These are phyloP conservation scores for Mustela nigripes DNA, from an alignment of 2,113 vertebrate species.

Conservation along the genomic window DNA sequence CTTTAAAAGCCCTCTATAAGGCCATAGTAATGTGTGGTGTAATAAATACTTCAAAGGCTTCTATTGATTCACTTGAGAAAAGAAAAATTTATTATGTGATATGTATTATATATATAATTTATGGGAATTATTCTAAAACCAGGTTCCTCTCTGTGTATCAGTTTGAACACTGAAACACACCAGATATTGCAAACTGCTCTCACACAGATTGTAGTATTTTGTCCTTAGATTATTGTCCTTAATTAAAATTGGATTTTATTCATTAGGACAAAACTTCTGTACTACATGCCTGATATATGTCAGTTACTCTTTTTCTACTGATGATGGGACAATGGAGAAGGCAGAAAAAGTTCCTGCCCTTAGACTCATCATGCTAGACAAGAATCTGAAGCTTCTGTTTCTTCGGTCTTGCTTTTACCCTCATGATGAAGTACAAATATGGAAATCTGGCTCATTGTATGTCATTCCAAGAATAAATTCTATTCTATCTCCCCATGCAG, in stretches of 20 bases:
- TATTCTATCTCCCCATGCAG: fast-evolving
- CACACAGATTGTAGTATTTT: not conserved
- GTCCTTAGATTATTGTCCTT: not conserved
- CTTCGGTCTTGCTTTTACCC: not conserved
- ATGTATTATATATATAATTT: conserved; percentile 38
- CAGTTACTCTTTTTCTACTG: not conserved
- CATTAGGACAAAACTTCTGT: not conserved
- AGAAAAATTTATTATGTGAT: conserved; percentile 36
- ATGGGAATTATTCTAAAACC: conserved; percentile 52
- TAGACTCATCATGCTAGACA: not conserved
- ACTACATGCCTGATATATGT: not conserved
- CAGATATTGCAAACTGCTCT: not conserved
- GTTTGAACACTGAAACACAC: not conserved
- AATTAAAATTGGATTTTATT: conserved; percentile 29
- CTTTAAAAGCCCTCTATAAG: conserved; percentile 56
- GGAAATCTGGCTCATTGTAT: not conserved
- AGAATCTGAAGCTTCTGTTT: not conserved
- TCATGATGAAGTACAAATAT: not conserved
- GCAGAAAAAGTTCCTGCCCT: not conserved
- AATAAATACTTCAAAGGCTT: conserved; percentile 52
- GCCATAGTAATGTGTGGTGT: not conserved
- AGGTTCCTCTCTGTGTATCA: not conserved
- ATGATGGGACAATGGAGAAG: not conserved
- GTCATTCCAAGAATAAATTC: not conserved
- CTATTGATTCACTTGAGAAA: conserved; percentile 53